Evolutionary conservation across 2,888 invertebrate genomes (phyloP).

Genomic region (Lithophane leautieri): DNA sequence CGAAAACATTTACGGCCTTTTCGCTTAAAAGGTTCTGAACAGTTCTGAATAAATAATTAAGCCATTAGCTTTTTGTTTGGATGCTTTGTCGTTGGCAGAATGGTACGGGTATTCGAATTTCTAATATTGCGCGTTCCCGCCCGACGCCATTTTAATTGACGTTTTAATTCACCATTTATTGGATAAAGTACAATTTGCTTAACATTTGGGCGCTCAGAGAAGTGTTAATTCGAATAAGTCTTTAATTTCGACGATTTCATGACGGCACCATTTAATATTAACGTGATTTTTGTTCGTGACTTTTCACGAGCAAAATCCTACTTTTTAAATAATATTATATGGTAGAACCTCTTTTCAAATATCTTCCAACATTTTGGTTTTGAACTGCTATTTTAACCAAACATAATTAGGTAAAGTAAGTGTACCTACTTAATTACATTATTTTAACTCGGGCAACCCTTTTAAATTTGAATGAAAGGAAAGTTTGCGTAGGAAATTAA

Average conservation of each 20-base stretch:
- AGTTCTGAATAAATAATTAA: conserved; percentile 71
- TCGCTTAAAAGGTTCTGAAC: conserved; percentile 50
- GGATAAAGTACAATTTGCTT: conserved; percentile 11
- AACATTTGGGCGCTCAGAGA: conserved; percentile 14
- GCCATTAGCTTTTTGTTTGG: conserved; percentile 65
- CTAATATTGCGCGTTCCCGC: conserved; percentile 15
- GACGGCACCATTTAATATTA: conserved; percentile 28
- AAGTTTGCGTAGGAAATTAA: neutral
- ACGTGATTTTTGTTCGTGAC: neutral
- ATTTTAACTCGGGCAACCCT: conserved; percentile 14
- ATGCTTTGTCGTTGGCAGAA: conserved; percentile 56
- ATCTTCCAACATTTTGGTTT: conserved; percentile 15
- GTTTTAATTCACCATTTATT: conserved; percentile 36
- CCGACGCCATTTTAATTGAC: conserved; percentile 30
- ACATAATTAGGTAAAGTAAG: conserved; percentile 13
- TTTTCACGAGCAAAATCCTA: too few relatives aligned
- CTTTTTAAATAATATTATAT: conserved; percentile 1
- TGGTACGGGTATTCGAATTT: conserved; percentile 38
- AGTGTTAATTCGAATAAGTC: conserved; percentile 27
- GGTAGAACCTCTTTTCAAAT: conserved; percentile 6
- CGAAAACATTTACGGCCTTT: conserved; percentile 52
- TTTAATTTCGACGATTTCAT: conserved; percentile 22
- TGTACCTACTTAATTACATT: conserved; percentile 12
- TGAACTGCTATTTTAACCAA: conserved; percentile 12
- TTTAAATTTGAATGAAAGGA: conserved; percentile 7